Percentiles rank a stretch among this genome's conserved stretches.
These are phyloP conservation scores for Emberiza fucata DNA, from an alignment of 2,113 vertebrate species.

Conservation along the genomic window DNA sequence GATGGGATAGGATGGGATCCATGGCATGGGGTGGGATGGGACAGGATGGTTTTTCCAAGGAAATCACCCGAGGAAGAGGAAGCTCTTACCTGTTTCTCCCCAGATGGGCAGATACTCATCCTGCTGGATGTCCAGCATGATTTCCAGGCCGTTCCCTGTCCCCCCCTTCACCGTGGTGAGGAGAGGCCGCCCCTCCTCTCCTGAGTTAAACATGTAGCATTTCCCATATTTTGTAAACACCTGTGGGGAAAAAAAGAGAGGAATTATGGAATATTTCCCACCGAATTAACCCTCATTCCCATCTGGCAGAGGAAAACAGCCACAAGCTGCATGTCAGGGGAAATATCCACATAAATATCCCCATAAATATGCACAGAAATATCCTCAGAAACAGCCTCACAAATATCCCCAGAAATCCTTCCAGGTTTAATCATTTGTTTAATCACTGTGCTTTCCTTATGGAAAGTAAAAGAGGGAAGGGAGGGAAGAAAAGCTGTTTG, in stretches of 20 bases:
- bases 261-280: neutral
- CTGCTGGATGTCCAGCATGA: conserved; percentile 99
- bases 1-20: neutral
- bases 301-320: fast-evolving
- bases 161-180: conserved; percentile 97
- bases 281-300: fast-evolving
- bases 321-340: neutral
- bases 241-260: conserved; percentile 67
- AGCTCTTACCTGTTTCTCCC: conserved; percentile 81
- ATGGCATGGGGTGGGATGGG: neutral
- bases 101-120: conserved; percentile 86
- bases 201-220: conserved; percentile 99
- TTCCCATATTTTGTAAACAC: conserved; percentile 99
- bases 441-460: neutral
- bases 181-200: conserved; percentile 90
- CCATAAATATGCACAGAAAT: neutral
- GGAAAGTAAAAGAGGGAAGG: neutral
- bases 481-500: neutral
- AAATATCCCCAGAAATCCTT: neutral
- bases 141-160: conserved; percentile 95
- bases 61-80: neutral
- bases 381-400: neutral
- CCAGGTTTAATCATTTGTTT: neutral
- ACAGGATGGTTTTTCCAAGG: neutral
- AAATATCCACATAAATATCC: neutral